Conservation (phyloP, 2,888 invertebrate genomes). For the Lasius fuliginosus region DNA sequence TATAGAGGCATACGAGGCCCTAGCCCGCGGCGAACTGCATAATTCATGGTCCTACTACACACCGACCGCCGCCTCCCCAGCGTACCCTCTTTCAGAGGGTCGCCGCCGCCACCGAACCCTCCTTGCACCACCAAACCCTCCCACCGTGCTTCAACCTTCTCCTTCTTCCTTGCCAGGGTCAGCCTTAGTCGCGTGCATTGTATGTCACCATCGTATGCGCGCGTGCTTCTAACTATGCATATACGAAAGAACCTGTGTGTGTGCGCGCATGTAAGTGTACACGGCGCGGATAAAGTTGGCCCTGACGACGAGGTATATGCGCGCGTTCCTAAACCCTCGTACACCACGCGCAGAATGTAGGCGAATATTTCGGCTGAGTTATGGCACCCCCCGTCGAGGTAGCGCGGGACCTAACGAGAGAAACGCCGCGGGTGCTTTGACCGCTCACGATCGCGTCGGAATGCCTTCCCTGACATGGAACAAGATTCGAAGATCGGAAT, state of each 20-base stretch:
- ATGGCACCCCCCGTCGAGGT: slow-evolving; percentile 73
- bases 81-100: slow-evolving; percentile 73
- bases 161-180: slow-evolving; percentile 68
- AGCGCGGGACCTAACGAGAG: slow-evolving; percentile 67
- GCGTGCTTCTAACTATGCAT: slow-evolving; percentile 24
- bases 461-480: slow-evolving; percentile 66
- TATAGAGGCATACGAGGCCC: slow-evolving; percentile 69
- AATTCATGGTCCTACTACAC: slow-evolving; percentile 84
- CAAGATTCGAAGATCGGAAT: slow-evolving; percentile 69
- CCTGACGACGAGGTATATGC: slow-evolving; percentile 54
- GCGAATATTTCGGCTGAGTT: slow-evolving; percentile 84
- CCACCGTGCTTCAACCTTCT: slow-evolving; percentile 52
- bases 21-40: slow-evolving; percentile 85
- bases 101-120: slow-evolving; percentile 66
- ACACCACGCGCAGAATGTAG: slow-evolving; percentile 79
- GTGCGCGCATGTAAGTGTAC: slow-evolving; percentile 38
- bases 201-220: slow-evolving; percentile 64
- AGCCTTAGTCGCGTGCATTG: slow-evolving; percentile 74
- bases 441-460: slow-evolving; percentile 67
- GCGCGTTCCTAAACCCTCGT: slow-evolving; percentile 50
- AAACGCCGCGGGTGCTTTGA: slow-evolving; percentile 68
- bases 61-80: slow-evolving; percentile 71
- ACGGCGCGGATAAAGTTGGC: slow-evolving; percentile 77
- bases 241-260: slow-evolving; percentile 2
- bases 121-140: slow-evolving; percentile 60